These are phyloP conservation scores for Muraenolepis orangiensis DNA, from an alignment of 2,797 vertebrate species.

Conservation along the genomic window DNA sequence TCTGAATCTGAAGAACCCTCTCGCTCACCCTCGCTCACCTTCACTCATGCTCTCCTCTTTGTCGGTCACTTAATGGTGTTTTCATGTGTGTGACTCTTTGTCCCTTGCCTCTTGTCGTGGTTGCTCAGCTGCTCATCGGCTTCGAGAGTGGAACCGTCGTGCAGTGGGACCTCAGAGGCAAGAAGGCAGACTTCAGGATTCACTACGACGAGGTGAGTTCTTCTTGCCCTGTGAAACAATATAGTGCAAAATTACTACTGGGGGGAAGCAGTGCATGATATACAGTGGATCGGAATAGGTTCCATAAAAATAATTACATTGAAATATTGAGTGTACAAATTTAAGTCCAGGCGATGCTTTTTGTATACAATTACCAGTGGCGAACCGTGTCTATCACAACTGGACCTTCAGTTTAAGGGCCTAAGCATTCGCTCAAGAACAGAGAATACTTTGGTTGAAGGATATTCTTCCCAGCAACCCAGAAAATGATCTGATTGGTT, in stretches of 20 bases:
- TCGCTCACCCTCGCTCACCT: not conserved
- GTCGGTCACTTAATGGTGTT: not conserved
- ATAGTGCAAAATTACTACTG: not conserved
- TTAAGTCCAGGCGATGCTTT: not conserved
- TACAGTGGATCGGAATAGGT: not conserved
- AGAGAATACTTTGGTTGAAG: too few species aligned
- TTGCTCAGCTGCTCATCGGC: conserved; percentile 86
- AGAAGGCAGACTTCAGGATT: conserved; percentile 92
- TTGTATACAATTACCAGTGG: too few species aligned
- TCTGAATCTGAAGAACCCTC: too few species aligned
- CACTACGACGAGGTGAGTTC: conserved; percentile 95
- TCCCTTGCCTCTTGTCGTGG: conserved; percentile 3
- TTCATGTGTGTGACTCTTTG: not conserved
- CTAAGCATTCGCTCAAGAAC: too few species aligned
- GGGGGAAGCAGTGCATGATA: not conserved
- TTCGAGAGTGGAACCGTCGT: conserved; percentile 96
- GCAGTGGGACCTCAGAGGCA: conserved; percentile 91
- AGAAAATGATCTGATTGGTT: too few species aligned
- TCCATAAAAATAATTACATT: not conserved
- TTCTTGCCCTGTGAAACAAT: not conserved
- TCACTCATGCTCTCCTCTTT: conserved; percentile 15
- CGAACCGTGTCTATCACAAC: too few species aligned
- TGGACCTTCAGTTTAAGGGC: too few species aligned
- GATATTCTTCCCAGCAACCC: too few species aligned
- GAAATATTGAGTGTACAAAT: not conserved